Evolutionary conservation across 2,797 vertebrate genomes (phyloP).

Genomic region (Galaxias olidus): DNA sequence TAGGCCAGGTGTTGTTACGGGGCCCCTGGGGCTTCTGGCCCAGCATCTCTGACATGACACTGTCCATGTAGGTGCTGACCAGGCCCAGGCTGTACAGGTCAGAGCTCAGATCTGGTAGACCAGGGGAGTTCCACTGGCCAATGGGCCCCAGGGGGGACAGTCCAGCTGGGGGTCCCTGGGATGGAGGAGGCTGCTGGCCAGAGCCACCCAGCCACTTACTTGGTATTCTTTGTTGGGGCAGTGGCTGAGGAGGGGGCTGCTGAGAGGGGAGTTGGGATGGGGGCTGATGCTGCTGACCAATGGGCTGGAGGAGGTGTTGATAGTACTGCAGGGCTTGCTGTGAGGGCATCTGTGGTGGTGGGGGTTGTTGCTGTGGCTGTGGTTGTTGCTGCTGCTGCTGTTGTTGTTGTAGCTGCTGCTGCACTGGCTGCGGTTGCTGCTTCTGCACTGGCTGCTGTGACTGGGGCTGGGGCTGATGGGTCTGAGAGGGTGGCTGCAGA

Average conservation of each 20-base stretch:
- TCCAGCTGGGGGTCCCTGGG: constrained; percentile 81
- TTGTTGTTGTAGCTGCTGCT: constrained; percentile 52
- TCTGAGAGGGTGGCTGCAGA: constrained; percentile 77
- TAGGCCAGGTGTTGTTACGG: constrained; percentile 99
- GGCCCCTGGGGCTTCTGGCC: constrained; percentile 95
- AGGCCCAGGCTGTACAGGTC: constrained; percentile 96
- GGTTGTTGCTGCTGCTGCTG: constrained; percentile 61
- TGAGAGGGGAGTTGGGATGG: constrained; percentile 77
- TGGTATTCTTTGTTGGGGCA: constrained; percentile 81
- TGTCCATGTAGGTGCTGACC: constrained; percentile 98
- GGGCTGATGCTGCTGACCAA: constrained; percentile 78
- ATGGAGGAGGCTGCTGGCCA: constrained; percentile 72
- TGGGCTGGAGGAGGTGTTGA: constrained; percentile 92
- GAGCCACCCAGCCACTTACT: constrained; percentile 88
- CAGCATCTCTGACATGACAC: constrained; percentile 94
- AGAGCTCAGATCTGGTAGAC: constrained; percentile 90
- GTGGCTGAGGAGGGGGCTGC: constrained; percentile 73
- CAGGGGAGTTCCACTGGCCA: constrained; percentile 87
- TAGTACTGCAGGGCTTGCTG: constrained; percentile 86
- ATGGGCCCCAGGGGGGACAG: constrained; percentile 86
- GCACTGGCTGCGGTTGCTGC: constrained; percentile 39
- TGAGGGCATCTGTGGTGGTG: constrained; percentile 66
- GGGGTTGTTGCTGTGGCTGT: constrained; percentile 25
- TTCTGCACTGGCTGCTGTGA: constrained; percentile 66
- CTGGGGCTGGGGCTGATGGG: constrained; percentile 74